Evolutionary conservation across 2,888 invertebrate genomes (phyloP).

Genomic region (Scelioninae gen. 1): DNA sequence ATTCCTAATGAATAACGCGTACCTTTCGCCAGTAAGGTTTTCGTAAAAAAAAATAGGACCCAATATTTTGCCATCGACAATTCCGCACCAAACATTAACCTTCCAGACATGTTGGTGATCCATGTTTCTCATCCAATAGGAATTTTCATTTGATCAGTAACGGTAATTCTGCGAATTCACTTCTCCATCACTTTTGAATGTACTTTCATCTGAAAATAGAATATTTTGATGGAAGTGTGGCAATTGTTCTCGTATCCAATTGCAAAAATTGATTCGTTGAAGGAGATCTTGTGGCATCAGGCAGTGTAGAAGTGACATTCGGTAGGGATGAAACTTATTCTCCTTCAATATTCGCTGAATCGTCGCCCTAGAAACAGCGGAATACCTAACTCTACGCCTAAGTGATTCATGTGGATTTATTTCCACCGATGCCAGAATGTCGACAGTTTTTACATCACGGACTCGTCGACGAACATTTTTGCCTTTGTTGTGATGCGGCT

Average conservation of each 20-base stretch:
- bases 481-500: slow-evolving; percentile 21
- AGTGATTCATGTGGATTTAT: slow-evolving; percentile 10
- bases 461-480: slow-evolving; percentile 5
- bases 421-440: slow-evolving; percentile 19
- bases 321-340: slow-evolving; percentile 34
- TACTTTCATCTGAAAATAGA: slow-evolving; percentile 37
- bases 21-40: too few species aligned
- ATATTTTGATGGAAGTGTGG: slow-evolving; percentile 28
- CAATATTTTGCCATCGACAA: too few species aligned
- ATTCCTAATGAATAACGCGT: too few species aligned
- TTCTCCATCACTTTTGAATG: slow-evolving; percentile 37
- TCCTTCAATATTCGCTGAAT: slow-evolving; percentile 21
- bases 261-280: slow-evolving; percentile 25
- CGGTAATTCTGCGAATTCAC: slow-evolving; percentile 36
- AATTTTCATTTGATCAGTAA: slow-evolving; percentile 28
- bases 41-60: too few species aligned
- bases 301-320: slow-evolving; percentile 12
- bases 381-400: background rate
- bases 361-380: slow-evolving; percentile 9
- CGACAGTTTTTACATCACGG: slow-evolving; percentile 4
- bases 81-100: too few species aligned
- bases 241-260: slow-evolving; percentile 24
- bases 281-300: background rate
- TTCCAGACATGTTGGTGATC: too few species aligned
- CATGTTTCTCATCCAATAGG: slow-evolving; percentile 3